Evolutionary conservation across 2,888 invertebrate species (phyloP), one percentile per base, ranked within the genome.

Genomic region (Drosophila atripex): DNA sequence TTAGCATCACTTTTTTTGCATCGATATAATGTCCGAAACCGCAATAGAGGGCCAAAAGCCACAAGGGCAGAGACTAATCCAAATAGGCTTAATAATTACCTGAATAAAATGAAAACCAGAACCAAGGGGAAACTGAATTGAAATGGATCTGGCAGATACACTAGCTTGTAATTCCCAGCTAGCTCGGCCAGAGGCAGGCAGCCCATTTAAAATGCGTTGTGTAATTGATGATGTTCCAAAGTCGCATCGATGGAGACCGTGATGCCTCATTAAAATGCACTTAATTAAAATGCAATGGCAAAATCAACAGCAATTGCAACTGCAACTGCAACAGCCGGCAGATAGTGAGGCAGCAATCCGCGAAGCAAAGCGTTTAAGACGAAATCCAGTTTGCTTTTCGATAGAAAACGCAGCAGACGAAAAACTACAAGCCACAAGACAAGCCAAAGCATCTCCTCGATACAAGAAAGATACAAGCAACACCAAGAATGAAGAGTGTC

Each of bases 401-500:
- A 86, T 83, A 86, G 82, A 83, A 83, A 78, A 80, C 66, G 21
- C 49, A 54, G 68, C 63, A 65, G 61, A 73, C 85, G 86, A 85
- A 80, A 80, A 86, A 84, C 87, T 82, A 80, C 78, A 80, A 80
- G 80, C 87, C 78, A 80, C 78, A 80, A 80, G 80, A 85, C 80
- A 85, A 71, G 82, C 63, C 82, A 86, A 55, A 66, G 82, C 75
- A 80, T 52, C 63, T 21, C 5, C 11, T 1, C 72, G 75, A 78
- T 73, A 54, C 47, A 39, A 78, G 56, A 60, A 52, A 55, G 39
- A 54, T 35, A 35, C 35, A 35, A 35, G 35, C 35, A 73, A 71
- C 87, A 76, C 71, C 88, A 87, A 82, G 88, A 86, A 87, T 77
- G 88, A 88, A 86, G 82, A 88, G 84, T 88, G 84, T 88, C 82